Base-by-base conservation (phyloP, 2,888 invertebrate species). In the Salpingus planirostris region DNA sequence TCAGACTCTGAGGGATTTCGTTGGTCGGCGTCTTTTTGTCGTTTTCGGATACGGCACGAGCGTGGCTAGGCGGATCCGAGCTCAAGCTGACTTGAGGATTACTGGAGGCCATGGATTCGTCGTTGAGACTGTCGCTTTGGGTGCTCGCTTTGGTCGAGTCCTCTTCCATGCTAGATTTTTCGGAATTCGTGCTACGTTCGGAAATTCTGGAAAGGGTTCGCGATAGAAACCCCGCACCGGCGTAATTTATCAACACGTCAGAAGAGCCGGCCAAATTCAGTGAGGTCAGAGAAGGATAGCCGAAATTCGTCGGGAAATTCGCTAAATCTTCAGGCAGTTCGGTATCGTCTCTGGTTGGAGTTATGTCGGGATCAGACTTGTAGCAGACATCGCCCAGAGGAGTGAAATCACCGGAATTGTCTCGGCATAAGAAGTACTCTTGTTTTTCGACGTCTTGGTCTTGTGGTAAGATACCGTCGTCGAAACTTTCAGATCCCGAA, bases 111-210 rank as follows among this genome's bases (percentile, higher is more conserved):
- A 84, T 67, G 0, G 86, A 86, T 58, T 87, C 87, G 57, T 88
- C 88, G 47, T 86, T 85, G 42, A 86, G 74, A 58, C 87, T 87
- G 34, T 85, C 83, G 2, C 86, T 86, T 39, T 85, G 76, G 2
- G 86, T 85, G 40, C 85, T 85, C 2, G 82, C 86, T 62, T 87
- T 88, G 15, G 87, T 87, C 0, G 85, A 83, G 65, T 88, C 87
- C 58, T 87, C 87, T 51, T 87, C 79, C 39, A 85, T 80, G 54
- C 87, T 87, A 2, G 85, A 84, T 60, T 88, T 88, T 58, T 88
- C 88, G 0, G 88, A 88, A 7, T 87, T 86, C 6, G 89, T 89
- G 45, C 88, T 89, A 24, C 88, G 72, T 64, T 90, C 90, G 0
- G 88, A 89, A 55, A 90, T 90, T 40, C 89, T 70, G 1, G 88